These are phyloP conservation scores for Engystomops pustulosus DNA, from an alignment of 2,113 vertebrate genomes.

Conservation along the genomic window DNA sequence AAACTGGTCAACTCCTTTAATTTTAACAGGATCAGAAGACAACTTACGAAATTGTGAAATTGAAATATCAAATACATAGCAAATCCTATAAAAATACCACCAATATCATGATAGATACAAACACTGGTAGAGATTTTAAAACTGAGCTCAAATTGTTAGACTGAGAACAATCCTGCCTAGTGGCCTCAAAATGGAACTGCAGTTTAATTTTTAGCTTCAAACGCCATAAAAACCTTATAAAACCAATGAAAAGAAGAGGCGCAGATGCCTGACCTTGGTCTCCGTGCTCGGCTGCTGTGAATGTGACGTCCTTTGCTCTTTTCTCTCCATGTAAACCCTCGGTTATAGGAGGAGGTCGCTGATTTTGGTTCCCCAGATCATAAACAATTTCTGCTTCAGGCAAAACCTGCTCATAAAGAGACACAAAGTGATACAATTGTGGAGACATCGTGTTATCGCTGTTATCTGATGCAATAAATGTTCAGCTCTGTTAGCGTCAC, in stretches of 20 bases:
- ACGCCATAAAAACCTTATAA: background rate
- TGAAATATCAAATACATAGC: too few relatives aligned
- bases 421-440: background rate
- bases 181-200: background rate
- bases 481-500: background rate
- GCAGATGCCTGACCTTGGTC: background rate
- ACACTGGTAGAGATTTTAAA: too few relatives aligned
- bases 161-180: background rate
- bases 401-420: constrained; percentile 35
- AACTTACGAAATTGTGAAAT: too few relatives aligned
- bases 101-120: too few relatives aligned
- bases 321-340: constrained; percentile 2
- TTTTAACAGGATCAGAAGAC: too few relatives aligned
- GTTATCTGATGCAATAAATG: background rate
- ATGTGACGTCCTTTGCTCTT: background rate
- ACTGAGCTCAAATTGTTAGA: too few relatives aligned
- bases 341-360: background rate
- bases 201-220: background rate
- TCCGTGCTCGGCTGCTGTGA: background rate
- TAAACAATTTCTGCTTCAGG: background rate
- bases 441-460: background rate
- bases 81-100: background rate
- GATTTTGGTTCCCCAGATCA: constrained; percentile 17
- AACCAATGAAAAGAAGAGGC: background rate
- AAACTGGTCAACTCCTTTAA: too few relatives aligned